phyloP scores from a whole-genome alignment of 1,140 invertebrate species.

The Vanessa atalanta region DNA sequence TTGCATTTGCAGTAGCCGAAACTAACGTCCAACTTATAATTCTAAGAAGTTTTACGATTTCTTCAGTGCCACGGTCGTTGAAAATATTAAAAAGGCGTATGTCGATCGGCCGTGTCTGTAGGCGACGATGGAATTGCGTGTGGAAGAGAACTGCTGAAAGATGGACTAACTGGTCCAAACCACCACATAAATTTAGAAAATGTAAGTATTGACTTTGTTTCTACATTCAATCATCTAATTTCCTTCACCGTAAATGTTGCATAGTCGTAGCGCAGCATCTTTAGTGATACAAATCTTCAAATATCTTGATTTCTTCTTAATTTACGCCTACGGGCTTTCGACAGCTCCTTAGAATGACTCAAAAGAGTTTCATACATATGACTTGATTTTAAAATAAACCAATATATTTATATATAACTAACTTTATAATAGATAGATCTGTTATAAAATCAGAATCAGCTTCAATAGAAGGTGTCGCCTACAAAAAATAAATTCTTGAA shows the following conservation, averaged over 20 bases:
- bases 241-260: too few relatives aligned
- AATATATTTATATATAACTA: too few relatives aligned
- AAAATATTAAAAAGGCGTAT: constrained; percentile 42
- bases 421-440: too few relatives aligned
- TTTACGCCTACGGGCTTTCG: too few relatives aligned
- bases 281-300: too few relatives aligned
- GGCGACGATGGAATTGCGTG: constrained; percentile 50
- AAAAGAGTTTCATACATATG: too few relatives aligned
- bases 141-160: constrained; percentile 60
- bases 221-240: too few relatives aligned
- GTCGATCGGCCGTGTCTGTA: constrained; percentile 44
- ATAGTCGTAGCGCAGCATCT: too few relatives aligned
- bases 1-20: constrained; percentile 3
- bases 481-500: neutral
- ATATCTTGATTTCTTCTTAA: neutral
- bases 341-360: too few relatives aligned
- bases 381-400: too few relatives aligned
- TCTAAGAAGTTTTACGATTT: constrained; percentile 12
- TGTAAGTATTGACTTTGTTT: constrained; percentile 36
- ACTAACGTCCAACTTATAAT: neutral
- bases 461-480: constrained; percentile 5
- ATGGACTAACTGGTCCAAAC: constrained; percentile 50
- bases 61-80: constrained; percentile 39
- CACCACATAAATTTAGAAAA: constrained; percentile 44
- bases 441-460: constrained; percentile 15